Conservation (phyloP, 1,140 invertebrate genomes). For the Cydia strobilella region DNA sequence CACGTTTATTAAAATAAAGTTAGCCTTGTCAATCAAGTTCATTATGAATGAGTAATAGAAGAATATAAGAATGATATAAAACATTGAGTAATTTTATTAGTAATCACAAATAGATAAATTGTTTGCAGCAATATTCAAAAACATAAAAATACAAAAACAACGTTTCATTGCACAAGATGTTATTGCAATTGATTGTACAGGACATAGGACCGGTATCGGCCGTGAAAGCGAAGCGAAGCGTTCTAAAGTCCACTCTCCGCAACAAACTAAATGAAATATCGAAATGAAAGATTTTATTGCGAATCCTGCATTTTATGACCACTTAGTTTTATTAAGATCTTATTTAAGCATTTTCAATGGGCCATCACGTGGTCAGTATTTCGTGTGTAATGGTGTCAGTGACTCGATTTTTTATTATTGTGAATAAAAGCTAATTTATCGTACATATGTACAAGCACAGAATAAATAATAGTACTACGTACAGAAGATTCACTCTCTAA, state of each 20-base stretch:
- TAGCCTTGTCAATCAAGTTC: no score
- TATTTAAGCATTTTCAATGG: slow-evolving; percentile 20
- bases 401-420: background rate
- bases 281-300: slow-evolving; percentile 22
- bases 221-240: slow-evolving; percentile 5
- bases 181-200: background rate
- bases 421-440: background rate
- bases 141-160: background rate
- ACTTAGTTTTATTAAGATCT: slow-evolving; percentile 18
- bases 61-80: no score
- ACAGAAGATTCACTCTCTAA: no score
- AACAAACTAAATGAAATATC: slow-evolving; percentile 5
- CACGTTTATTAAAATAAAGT: no score
- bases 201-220: background rate
- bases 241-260: background rate
- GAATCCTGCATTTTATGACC: slow-evolving; percentile 11
- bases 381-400: background rate
- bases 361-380: background rate
- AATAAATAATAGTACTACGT: no score
- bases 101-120: no score
- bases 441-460: no score
- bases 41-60: no score
- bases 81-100: no score
- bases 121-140: no score
- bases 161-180: background rate